Evolutionary conservation across 2,113 vertebrate genomes (phyloP), one percentile per base, ranked within the genome.

Genomic region (Podarcis raffonei): DNA sequence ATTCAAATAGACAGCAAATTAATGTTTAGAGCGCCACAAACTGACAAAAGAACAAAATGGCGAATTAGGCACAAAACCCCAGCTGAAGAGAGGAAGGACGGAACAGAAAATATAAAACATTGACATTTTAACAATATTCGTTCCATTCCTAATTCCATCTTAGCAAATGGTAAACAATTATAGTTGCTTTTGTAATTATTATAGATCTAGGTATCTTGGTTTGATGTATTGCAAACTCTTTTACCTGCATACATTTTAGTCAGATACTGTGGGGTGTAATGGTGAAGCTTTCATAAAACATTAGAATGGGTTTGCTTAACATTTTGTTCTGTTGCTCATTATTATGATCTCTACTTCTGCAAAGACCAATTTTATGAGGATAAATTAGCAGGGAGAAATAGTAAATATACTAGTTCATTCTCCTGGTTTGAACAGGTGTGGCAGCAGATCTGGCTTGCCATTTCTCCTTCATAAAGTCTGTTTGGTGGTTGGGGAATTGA

Each of bases 401-500:
- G n/a, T 69, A 88, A 48, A 86, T 84, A 62, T 62, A 20, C 83
- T 39, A 20, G n/a, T 35, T 57, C 74, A 88, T 79, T 85, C 82
- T 53, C n/a, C 1, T 0, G 89, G 87, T 35, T 86, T 90, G 85
- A 91, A 91, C 48, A 68, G 90, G 68, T 72, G 88, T 79, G 22
- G 83, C 68, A 48, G 77, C 0, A 72, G 20, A 87, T 13, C 74
- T 71, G 15, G 15, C 30, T 39, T 92, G 57, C 89, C 89, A 27
- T 78, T 92, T 75, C 42, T 84, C 81, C 69, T 92, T 72, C 65
- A 79, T 90, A 87, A 89, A 91, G 65, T 84, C 69, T 69, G 90
- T 85, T 88, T 87, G 76, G 84, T 83, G 92, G 91, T 92, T 87
- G 57, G 71, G 6, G 79, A 53, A 27, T 89, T 94, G 93, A 89